A percentile compares a stretch with the other conserved stretches of the same genome.
phyloP scores from a whole-genome alignment of 2,797 vertebrate species.

The Poliocrania exsul region DNA sequence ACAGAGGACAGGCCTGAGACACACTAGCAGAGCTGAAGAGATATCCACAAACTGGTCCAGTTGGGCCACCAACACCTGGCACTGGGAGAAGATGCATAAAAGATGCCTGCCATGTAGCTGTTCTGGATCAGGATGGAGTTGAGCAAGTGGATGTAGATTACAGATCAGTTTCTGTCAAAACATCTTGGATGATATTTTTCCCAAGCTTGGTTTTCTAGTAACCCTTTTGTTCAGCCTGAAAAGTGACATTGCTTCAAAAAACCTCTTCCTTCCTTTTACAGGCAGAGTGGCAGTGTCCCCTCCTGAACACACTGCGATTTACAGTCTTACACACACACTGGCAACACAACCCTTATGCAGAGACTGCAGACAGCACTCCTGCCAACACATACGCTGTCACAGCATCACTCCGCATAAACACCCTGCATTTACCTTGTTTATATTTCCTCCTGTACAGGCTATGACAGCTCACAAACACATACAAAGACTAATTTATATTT shows the following conservation, averaged over 20 bases:
- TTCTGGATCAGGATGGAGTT: background rate
- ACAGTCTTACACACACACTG: slow-evolving; percentile 3
- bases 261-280: slow-evolving; percentile 1
- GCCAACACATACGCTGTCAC: slow-evolving; percentile 21
- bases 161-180: background rate
- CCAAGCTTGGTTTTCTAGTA: background rate
- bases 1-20: background rate
- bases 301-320: slow-evolving; percentile 38
- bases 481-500: slow-evolving; percentile 44
- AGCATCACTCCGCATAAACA: slow-evolving; percentile 8
- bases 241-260: background rate
- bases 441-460: background rate
- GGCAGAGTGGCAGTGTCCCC: slow-evolving; percentile 38
- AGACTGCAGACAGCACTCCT: slow-evolving; percentile 33
- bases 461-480: background rate
- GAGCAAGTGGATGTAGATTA: background rate
- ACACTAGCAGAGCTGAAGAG: background rate
- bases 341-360: background rate
- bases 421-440: slow-evolving; percentile 42
- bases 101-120: background rate
- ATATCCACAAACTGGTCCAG: background rate
- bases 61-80: background rate
- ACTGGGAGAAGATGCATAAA: background rate
- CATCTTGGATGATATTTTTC: background rate
- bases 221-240: background rate